Base-by-base conservation (phyloP, 2,888 invertebrate genomes). In the Ophioninae sp. region DNA sequence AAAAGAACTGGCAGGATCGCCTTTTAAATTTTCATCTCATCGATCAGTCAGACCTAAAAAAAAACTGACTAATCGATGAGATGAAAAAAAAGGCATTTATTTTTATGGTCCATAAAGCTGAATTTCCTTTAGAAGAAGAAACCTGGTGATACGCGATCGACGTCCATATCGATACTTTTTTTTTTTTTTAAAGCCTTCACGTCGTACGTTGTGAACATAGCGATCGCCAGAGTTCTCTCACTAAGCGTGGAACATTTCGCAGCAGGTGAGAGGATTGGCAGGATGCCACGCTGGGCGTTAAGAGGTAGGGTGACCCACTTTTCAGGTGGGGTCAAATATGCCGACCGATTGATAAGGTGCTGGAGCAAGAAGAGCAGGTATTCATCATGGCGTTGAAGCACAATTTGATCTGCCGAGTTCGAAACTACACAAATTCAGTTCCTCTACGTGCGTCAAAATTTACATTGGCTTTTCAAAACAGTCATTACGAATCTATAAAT, bases 221-320 rank as follows among this genome's bases (percentile, higher is more conserved):
- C 61, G 21, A 65, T 64, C 20, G 70, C 21, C 44, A 70, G 65
- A n/a, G 21, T 67, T 39, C 50, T 78, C 72, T 62, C 30, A 76
- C 50, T 68, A 85, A 62, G 76, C 87, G 86, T 85, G 87, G 83
- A 85, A 88, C 84, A 85, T 68, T 84, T 86, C 85, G 85, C 90
- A 89, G 88, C 90, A 89, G 88, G 91, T 89, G 89, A 89, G 89
- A 88, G 84, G 85, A 87, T 88, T 91, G 91, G 90, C 90, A 88
- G 85, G 56, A 81, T 89, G 91, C 90, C 91, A 90, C 80, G 80
- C 77, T 72, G 23, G 17, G 20, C 68, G 73, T 50, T 73, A 20
- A 41, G 68, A 56, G 87, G 87, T 89, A 86, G 88, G 88, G 87
- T 89, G 90, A 90, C 89, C 90, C 84, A 75, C 61, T 73, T 73